Base-by-base conservation (phyloP, 2,113 vertebrate genomes). In the Syrrhaptes paradoxus region DNA sequence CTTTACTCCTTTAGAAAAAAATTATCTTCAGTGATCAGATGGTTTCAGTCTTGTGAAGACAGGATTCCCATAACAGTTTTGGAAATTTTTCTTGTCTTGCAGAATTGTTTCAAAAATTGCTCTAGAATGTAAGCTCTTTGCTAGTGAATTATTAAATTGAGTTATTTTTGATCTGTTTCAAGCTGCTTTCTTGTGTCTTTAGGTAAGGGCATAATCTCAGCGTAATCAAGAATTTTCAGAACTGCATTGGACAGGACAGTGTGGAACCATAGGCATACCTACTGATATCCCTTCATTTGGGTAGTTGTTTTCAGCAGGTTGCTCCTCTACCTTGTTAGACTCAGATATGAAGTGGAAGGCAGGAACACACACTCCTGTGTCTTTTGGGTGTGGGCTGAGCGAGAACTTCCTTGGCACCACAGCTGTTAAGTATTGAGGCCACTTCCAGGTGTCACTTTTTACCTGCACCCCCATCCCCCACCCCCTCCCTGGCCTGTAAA, bases 381-480 rank as follows among this genome's bases (percentile, higher is more conserved):
- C 38, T 75, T 62, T 57, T 78, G 19, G n/a, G 13, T 54, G 34
- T 59, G 29, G 26, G 51, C 28, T 63, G 43, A 80, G 48, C 46
- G 52, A 70, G 21, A 74, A 48, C 48, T 71, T 90, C 43, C 12
- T 45, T 80, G 66, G 29, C 45, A 68, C 11, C 46, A 34, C 52
- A n/a, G 28, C 22, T 87, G 36, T 58, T 26, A 41, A 57, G 18
- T 72, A 4, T 15, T 68, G 32, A 61, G 29, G 29, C 49, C 49
- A 52, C 41, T 89, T 97, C 61, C 74, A 95, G 66, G 73, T 28
- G 25, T 15, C 72, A 6, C 36, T 57, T 89, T 74, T 74, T 81
- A 67, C 57, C 24, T 55, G 16, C 29, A n/a, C 4, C 13, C n/a
- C 45, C 10, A 2, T 22, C 9, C 13, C 0, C 13, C 10, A 3